phyloP scores from a whole-genome alignment of 2,797 vertebrate species.

The Acropternis orthonyx region DNA sequence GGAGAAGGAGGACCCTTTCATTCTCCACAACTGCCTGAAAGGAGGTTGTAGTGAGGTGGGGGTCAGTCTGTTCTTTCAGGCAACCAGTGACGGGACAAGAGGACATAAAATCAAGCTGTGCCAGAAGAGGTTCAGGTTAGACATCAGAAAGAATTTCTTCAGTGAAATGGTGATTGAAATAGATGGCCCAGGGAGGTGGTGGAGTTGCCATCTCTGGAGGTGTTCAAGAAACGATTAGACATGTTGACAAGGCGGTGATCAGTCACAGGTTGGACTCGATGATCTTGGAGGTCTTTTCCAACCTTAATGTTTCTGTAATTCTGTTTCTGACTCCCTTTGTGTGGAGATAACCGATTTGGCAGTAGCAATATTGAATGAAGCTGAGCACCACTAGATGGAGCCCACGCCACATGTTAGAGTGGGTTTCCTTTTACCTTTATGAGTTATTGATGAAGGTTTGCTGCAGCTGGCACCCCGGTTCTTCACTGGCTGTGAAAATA shows the following conservation, averaged over 20 bases:
- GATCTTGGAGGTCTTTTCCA: not conserved
- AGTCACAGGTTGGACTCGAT: not conserved
- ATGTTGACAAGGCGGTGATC: not conserved
- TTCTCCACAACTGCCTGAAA: not conserved
- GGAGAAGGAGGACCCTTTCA: not conserved
- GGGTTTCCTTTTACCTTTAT: not conserved
- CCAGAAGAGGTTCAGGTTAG: rapidly evolving
- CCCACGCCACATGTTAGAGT: not conserved
- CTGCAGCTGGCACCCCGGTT: not conserved
- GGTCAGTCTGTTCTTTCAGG: not conserved
- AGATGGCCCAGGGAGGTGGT: not conserved
- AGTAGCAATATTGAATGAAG: rapidly evolving
- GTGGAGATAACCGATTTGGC: not conserved
- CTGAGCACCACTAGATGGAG: constrained; percentile 52
- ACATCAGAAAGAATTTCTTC: not conserved
- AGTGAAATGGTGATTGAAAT: not conserved
- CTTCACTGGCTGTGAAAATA: not conserved
- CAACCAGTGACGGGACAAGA: not conserved
- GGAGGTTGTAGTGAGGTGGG: not conserved
- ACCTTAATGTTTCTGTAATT: not conserved
- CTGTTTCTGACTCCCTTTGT: not conserved
- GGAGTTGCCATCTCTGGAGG: not conserved
- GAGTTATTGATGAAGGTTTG: not conserved
- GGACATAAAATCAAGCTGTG: not conserved
- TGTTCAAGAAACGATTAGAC: rapidly evolving